Evolutionary conservation across 2,113 vertebrate species (phyloP), one percentile per base, ranked within the genome.

Genomic region (Plestiodon gilberti): DNA sequence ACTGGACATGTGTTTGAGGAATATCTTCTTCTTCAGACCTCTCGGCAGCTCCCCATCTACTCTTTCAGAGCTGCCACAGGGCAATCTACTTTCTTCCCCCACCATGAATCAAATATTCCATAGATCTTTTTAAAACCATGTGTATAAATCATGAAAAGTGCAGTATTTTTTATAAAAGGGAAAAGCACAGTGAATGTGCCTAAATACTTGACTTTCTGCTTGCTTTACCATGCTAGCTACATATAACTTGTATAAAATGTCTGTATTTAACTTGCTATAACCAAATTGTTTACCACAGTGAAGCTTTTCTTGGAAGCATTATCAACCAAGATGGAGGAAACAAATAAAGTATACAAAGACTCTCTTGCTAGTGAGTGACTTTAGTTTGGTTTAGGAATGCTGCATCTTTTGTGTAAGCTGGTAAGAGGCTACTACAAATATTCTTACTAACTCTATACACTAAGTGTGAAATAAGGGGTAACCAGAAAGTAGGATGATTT

Each of bases 1-100:
- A 86, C 77, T 48, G 0, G 1, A 15, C 0, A 1, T 79, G 80
- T 38, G 25, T 62, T 25, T 76, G 57, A 33, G 33, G 10, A 33
- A 22, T 52, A 11, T 35, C 17, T 11, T 48, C 15, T 25, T 59
- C 48, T 65, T 84, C 14, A 0, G 13, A 62, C 0, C 0, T 1
- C 30, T 87, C 10, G 35, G n/a, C 64, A n/a, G 23, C 23, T 86
- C 69, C 35, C 69, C 13, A 28, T 30, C 30, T 35, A 33, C 69
- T 59, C 2, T 23, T 85, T 70, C 52, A 78, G 25, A 70, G n/a
- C 75, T n/a, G 20, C 48, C 64, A 28, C 17, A 43, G 57, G 38
- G 1, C 48, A 38, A 28, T 61, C 20, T 80, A 1, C 40, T 73
- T 20, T 17, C 18, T 17, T 6, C 28, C 2, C 52, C 65, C 70